phyloP scores from a whole-genome alignment of 2,888 invertebrate genomes.

The Sarcophaga rosellei region DNA sequence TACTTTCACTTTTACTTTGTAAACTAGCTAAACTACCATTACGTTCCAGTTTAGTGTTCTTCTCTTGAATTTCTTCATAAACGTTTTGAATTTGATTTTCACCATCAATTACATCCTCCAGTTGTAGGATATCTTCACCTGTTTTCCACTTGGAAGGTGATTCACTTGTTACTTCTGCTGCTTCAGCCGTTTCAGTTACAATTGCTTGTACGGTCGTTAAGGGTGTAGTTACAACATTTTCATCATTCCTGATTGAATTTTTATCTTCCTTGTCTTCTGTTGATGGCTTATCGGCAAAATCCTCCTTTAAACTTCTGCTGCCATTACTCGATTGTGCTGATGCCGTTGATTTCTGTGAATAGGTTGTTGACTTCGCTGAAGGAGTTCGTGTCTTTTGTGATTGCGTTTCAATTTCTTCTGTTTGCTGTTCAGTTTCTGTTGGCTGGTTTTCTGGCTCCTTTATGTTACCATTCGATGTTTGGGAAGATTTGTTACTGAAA shows the following conservation, averaged over 20 bases:
- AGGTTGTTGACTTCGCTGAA: conserved; percentile 74
- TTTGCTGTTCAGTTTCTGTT: not conserved
- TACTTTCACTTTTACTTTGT: conserved; percentile 76
- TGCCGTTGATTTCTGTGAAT: conserved; percentile 77
- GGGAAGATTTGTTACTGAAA: conserved; percentile 70
- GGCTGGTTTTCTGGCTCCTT: not conserved
- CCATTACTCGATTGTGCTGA: conserved; percentile 73
- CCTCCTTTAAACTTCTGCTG: conserved; percentile 47
- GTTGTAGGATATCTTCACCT: conserved; percentile 49
- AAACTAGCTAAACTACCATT: conserved; percentile 74
- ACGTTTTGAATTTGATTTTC: conserved; percentile 44
- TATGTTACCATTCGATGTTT: conserved; percentile 59
- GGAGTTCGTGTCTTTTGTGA: conserved; percentile 70
- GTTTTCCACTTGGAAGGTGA: conserved; percentile 66
- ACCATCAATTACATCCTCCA: conserved; percentile 70
- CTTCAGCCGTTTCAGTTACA: conserved; percentile 67
- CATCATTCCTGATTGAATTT: conserved; percentile 14
- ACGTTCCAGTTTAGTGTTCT: conserved; percentile 64
- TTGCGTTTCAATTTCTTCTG: conserved; percentile 40
- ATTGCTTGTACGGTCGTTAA: conserved; percentile 68
- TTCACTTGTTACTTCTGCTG: conserved; percentile 68
- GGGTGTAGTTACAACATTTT: conserved; percentile 62
- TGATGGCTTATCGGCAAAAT: not conserved
- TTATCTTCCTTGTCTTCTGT: not conserved
- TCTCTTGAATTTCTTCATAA: conserved; percentile 48